Evolutionary conservation across 2,888 invertebrate genomes (phyloP), one percentile per base, ranked within the genome.

Genomic region (Hymenopus coronatus): DNA sequence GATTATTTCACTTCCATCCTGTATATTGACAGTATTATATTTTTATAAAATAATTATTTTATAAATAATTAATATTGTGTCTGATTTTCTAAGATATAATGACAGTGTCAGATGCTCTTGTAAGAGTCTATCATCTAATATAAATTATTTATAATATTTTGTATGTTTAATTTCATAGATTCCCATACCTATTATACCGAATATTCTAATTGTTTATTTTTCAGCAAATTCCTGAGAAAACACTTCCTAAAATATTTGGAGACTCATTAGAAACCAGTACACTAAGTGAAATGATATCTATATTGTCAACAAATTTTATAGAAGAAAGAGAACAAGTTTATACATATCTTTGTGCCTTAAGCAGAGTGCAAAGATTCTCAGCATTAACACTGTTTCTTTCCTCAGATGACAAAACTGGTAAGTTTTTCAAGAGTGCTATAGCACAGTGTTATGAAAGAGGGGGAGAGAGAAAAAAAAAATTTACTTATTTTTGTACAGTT

Each of bases 251-350:
- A 0, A 95, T 97, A 90, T 96, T 97, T 92, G 94, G 94, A 92
- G 95, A 96, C 91, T 95, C 96, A 0, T 93, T 97, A 90, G 96
- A 97, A 90, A 95, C 95, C 89, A 94, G 94, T 84, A 94, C 95
- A 1, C 94, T 97, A 6, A 95, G 95, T 8, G 95, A 95, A 83
- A 94, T 96, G 88, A 91, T 97, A 30, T 92, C 92, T 3, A 92
- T 94, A 82, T 92, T 95, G 46, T 93, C 93, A 82, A 92, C 93
- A 25, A 92, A 94, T 91, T 94, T 94, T 91, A 92, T 94, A 83
- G 93, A 93, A 90, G 91, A 93, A 2, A 92, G 93, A 1, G 93
- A 93, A 88, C 91, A 93, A 0, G 92, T 96, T 27, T 93, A 94
- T 82, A 92, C 93, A 0, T 96, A 95, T 92, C 93, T 97, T 14